phyloP scores from a whole-genome alignment of 2,113 vertebrate species.

The Pelvicachromis taeniatus region DNA sequence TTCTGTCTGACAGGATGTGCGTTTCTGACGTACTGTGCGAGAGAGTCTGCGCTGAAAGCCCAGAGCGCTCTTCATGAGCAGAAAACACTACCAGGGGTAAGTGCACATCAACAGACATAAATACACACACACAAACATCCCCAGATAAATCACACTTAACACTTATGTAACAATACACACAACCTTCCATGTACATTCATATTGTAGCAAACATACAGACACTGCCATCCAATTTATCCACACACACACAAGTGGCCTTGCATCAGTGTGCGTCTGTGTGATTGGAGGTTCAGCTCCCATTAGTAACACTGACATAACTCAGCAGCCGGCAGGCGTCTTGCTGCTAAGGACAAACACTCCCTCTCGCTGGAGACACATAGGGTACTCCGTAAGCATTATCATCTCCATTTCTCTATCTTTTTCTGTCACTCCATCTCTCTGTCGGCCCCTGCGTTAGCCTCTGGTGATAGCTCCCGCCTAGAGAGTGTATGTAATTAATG shows the following conservation, averaged over 20 bases:
- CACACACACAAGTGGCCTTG: not conserved
- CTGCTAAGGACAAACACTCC: conserved; percentile 61
- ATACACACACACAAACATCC: not conserved
- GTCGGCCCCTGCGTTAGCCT: conserved; percentile 36
- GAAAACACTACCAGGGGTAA: conserved; percentile 89
- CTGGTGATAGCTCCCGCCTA: conserved; percentile 56
- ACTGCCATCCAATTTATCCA: not conserved
- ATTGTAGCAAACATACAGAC: not conserved
- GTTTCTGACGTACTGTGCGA: conserved; percentile 89
- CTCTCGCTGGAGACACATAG: conserved; percentile 44
- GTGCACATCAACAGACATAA: conserved; percentile 47
- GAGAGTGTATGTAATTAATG: conserved; percentile 70
- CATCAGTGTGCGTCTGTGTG: conserved; percentile 17
- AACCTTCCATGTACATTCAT: not conserved
- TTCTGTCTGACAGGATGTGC: conserved; percentile 80
- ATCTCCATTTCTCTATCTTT: conserved; percentile 51
- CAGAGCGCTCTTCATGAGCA: conserved; percentile 91
- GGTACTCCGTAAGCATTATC: conserved; percentile 40
- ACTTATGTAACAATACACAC: conserved; percentile 16
- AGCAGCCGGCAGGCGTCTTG: conserved; percentile 58
- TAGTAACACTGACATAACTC: conserved; percentile 64
- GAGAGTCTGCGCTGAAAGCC: conserved; percentile 89
- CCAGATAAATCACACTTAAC: conserved; percentile 9
- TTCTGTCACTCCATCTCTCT: conserved; percentile 36
- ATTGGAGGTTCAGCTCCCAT: conserved; percentile 51